Percentiles rank a stretch among this genome's conserved stretches.
Conservation (phyloP, 1,140 invertebrate genomes). For the Drosophila saltans region DNA sequence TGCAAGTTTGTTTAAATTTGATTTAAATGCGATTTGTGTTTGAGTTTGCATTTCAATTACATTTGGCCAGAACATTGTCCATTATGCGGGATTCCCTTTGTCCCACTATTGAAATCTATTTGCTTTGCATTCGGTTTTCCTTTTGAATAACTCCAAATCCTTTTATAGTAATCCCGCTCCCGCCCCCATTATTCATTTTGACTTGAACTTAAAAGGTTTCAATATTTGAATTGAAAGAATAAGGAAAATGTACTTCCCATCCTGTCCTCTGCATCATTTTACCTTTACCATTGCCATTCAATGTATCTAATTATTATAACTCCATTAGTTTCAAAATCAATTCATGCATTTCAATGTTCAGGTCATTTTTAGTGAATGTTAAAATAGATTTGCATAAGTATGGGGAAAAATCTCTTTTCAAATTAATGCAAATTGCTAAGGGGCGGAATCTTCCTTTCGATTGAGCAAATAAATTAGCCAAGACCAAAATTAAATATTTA, state of each 20-base stretch:
- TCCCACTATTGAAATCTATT: conserved; percentile 23
- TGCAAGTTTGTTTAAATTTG: conserved; percentile 5
- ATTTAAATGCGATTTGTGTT: conserved; percentile 17
- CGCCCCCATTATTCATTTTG: conserved; percentile 19
- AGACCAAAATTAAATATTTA: conserved; percentile 9
- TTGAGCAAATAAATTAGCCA: conserved; percentile 2
- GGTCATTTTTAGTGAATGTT: conserved; percentile 7
- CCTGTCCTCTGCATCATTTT: not conserved
- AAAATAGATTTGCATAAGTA: conserved; percentile 12
- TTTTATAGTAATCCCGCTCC: conserved; percentile 18
- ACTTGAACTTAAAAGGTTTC: conserved; percentile 30
- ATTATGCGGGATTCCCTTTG: conserved; percentile 36
- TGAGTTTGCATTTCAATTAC: conserved; percentile 47
- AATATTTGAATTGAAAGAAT: conserved; percentile 9
- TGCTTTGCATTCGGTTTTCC: conserved; percentile 17
- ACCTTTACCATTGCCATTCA: not conserved
- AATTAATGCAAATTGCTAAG: conserved; percentile 8
- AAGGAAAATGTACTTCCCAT: not conserved
- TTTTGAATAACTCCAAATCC: conserved; percentile 31
- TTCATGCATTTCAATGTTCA: conserved; percentile 8
- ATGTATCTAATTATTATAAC: conserved; percentile 12
- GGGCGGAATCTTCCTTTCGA: not conserved
- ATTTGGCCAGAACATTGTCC: conserved; percentile 41
- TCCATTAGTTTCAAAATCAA: conserved; percentile 6
- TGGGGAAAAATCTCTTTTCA: not conserved